Conservation (phyloP, 2,113 vertebrate genomes). For the Eurystomus gularis region DNA sequence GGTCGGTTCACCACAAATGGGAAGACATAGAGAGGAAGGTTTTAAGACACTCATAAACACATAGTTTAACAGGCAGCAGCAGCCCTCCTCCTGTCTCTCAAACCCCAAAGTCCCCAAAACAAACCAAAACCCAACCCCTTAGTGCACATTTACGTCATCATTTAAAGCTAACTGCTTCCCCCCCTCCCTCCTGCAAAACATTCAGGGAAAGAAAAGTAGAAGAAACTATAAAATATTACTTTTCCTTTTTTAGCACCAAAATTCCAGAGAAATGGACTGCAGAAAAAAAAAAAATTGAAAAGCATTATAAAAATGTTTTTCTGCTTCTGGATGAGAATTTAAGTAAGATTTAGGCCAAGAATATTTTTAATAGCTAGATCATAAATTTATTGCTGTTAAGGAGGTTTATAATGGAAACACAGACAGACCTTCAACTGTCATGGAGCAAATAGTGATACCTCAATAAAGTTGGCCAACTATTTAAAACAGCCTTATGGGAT, state of each 20-base stretch:
- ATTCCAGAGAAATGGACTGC: neutral
- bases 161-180: neutral
- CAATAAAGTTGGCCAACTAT: neutral
- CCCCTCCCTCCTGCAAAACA: neutral
- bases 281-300: neutral
- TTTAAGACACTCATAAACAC: neutral
- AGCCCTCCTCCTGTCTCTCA: neutral
- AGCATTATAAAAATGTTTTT: neutral
- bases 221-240: neutral
- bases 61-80: neutral
- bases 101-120: neutral
- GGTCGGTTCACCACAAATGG: too few relatives aligned
- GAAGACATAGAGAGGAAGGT: neutral
- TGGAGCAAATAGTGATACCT: neutral
- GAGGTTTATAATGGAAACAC: neutral
- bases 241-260: neutral
- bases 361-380: neutral
- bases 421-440: conserved; percentile 4
- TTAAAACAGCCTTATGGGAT: neutral
- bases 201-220: neutral
- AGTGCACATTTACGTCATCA: neutral
- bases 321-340: neutral
- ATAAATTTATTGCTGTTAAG: neutral
- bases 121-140: neutral
- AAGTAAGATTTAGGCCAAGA: neutral